Evolutionary conservation across 1,140 invertebrate genomes (phyloP), one percentile per base, ranked within the genome.

Genomic region (Sycophila sp.): DNA sequence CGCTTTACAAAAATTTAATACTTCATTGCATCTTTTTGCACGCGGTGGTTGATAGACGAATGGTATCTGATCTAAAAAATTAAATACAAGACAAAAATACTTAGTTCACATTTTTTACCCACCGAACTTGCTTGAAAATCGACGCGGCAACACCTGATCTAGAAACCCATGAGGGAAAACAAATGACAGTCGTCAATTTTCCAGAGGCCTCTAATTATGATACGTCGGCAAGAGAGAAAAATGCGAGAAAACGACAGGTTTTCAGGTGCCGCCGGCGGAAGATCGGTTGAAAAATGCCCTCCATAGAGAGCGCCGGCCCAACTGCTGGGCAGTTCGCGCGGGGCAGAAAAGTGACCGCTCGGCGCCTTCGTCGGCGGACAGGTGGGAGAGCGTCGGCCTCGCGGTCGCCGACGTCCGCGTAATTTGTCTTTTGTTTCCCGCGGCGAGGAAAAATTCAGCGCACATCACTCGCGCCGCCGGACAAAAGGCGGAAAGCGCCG

Each of bases 391-490:
- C 22, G 13, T 49, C 45, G n/a, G 2, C 1, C 32, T 10, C 15
- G 26, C 78, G 77, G 75, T 80, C 76, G 76, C 75, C 78, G 28
- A 7, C 38, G 77, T 79, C 73, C 77, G 75, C 75, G 82, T 83
- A 83, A 85, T 85, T 85, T 83, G 82, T 85, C 83, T 85, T 84
- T 84, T 81, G 83, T 84, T 84, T 84, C 77, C 73, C 73, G 47
- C 67, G 72, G 58, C 66, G 64, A 80, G 80, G 79, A 81, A 81
- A 83, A 79, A 62, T 53, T 51, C 30, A 28, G 10, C 28, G 17
- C 7, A n/a, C n/a, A n/a, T n/a, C n/a, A n/a, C n/a, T n/a, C 24
- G 24, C 10, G 24, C 47, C 68, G 74, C 69, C n/a, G 78, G 77
- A 85, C 81, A 82, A 83, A 83, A 83, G 81, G 75, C 78, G 80